Evolutionary conservation across 2,113 vertebrate genomes (phyloP).

Genomic region (Syrrhaptes paradoxus): DNA sequence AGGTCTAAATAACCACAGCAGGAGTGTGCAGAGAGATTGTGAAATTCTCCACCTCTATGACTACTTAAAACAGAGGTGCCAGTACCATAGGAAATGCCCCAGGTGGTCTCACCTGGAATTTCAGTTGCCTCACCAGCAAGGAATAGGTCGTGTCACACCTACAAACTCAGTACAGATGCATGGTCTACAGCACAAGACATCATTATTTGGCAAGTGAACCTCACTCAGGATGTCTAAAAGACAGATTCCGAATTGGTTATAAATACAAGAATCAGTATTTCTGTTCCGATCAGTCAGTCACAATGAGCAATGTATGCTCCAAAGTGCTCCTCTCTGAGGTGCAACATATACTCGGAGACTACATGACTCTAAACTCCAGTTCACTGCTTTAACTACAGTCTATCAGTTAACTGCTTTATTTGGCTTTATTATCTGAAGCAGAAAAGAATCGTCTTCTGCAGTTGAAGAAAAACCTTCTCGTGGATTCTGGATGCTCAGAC

Average conservation of each 20-base stretch:
- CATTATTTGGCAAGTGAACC: not conserved
- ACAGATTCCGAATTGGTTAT: not conserved
- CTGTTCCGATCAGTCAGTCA: not conserved
- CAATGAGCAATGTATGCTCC: not conserved
- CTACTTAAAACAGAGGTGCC: not conserved
- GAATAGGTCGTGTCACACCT: not conserved
- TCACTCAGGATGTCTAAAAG: not conserved
- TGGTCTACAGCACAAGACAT: not conserved
- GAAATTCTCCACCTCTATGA: not conserved
- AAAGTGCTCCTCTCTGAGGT: not conserved
- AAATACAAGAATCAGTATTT: not conserved
- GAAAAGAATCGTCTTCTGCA: not conserved
- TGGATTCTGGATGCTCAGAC: not conserved
- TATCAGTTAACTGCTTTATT: not conserved
- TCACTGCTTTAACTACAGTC: not conserved
- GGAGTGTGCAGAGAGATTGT: not conserved
- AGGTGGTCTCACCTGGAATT: not conserved
- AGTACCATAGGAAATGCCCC: not conserved
- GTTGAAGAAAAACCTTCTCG: not conserved
- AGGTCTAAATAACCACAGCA: not conserved
- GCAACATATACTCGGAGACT: not conserved
- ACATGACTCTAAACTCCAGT: not conserved
- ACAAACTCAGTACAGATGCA: not conserved
- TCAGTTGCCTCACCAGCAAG: not conserved
- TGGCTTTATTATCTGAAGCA: not conserved